A percentile compares a stretch with the other conserved stretches of the same genome.
Conservation (phyloP, 2,113 vertebrate genomes). For the Empidonax traillii region DNA sequence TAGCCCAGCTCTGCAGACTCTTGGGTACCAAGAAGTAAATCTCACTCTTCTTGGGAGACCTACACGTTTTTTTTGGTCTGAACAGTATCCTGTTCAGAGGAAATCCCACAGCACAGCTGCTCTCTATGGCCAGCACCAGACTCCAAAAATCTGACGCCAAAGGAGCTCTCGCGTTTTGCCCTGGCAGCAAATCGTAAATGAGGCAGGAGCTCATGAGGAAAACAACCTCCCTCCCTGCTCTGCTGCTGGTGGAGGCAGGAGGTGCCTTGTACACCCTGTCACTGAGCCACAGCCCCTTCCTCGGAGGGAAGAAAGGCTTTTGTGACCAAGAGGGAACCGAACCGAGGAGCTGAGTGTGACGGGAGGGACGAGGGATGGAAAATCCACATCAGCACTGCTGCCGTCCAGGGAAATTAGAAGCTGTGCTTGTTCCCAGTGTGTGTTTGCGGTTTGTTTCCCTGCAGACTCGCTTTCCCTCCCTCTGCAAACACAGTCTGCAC, state of each 20-base stretch:
- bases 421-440: background rate
- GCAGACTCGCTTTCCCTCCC: background rate
- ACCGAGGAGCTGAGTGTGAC: background rate
- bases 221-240: background rate
- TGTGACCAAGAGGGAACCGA: rapidly evolving
- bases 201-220: background rate
- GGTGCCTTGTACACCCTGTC: background rate
- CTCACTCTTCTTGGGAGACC: background rate
- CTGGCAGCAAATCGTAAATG: background rate
- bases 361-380: background rate
- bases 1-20: background rate
- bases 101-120: background rate
- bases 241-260: background rate
- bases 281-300: background rate
- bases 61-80: background rate
- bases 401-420: background rate
- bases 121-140: background rate
- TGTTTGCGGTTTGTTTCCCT: background rate
- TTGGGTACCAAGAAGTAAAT: background rate
- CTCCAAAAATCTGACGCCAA: background rate
- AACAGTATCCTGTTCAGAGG: background rate
- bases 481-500: background rate
- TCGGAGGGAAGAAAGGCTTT: background rate
- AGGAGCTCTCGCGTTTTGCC: background rate
- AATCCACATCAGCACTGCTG: background rate